Conservation (phyloP, 2,888 invertebrate genomes). For the Drosophila mayaguana region DNA sequence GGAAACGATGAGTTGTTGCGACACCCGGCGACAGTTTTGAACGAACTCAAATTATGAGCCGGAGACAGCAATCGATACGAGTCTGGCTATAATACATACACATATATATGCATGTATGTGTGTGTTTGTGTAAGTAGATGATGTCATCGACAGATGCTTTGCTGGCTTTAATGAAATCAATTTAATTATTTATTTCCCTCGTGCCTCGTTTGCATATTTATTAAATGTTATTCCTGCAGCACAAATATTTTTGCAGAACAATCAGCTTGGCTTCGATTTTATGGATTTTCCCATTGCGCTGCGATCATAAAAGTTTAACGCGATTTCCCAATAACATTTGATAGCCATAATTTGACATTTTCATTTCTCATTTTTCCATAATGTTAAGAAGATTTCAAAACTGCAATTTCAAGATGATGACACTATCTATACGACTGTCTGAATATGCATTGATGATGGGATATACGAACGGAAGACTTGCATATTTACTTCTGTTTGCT, state of each 20-base stretch:
- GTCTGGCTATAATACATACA: conserved; percentile 12
- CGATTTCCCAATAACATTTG: background rate
- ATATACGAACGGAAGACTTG: too few relatives aligned
- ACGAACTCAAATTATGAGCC: conserved; percentile 68
- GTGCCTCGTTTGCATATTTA: conserved; percentile 66
- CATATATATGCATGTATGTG: too few relatives aligned
- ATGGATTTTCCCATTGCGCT: background rate
- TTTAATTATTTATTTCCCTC: conserved; percentile 72
- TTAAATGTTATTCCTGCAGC: conserved; percentile 44
- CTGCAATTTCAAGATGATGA: too few relatives aligned
- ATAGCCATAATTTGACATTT: background rate
- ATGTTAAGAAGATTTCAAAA: background rate
- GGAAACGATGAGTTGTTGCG: conserved; percentile 62
- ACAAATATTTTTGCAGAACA: conserved; percentile 6
- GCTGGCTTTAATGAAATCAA: conserved; percentile 68
- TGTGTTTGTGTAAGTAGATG: conserved; percentile 23
- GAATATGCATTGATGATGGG: too few relatives aligned
- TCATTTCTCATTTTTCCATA: background rate
- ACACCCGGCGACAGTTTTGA: conserved; percentile 78
- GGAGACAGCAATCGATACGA: conserved; percentile 54
- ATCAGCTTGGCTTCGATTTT: conserved; percentile 9
- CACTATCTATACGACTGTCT: too few relatives aligned
- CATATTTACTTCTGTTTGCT: too few relatives aligned
- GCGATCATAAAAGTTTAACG: conserved; percentile 5
- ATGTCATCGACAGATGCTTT: conserved; percentile 65